Base-by-base conservation (phyloP, 2,113 vertebrate species). In the Hippocampus zosterae region DNA sequence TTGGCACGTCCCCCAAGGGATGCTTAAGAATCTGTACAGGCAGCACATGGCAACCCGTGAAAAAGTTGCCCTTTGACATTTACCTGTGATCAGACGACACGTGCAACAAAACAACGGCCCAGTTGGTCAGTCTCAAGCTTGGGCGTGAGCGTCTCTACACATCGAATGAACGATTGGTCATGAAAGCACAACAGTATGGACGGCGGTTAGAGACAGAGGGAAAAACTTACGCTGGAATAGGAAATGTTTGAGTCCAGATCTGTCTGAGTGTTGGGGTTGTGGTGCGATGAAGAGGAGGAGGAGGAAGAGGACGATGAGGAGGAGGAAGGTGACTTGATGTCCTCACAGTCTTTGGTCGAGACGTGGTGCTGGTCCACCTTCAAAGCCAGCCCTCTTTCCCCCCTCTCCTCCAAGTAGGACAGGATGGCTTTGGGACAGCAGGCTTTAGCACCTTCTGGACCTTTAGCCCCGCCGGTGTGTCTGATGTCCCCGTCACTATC, bases 221-320 rank as follows among this genome's bases (percentile, higher is more conserved):
- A 92, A 77, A 87, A 81, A 93, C 95, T 95, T 94, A 98, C 97
- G 95, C 96, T 97, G 92, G 96, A 96, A 93, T 94, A 97, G 91
- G 95, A 93, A 87, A 95, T 92, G 84, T 95, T 96, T 89, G 97
- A 96, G 91, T 99, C 97, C 92, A 97, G 91, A 90, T 95, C 95
- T 71, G 95, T 94, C 90, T 97, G 96, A 91, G 85, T 85, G 85
- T 90, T 91, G 79, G 81, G 80, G 85, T 96, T 96, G 94, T 96
- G 94, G 79, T 96, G 94, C 86, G 95, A 96, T 75, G 86, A 87
- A 69, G 46, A 50, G 15, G 46, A 50, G 42, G 48, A 52, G 29
- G 29, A 33, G 29, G 29, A 33, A 0, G 29, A 53, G 50, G 56
- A 29, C 15, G 56, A 59, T 2, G 56, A 59, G 57, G 57, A 60